Base-by-base conservation (phyloP, 2,797 vertebrate genomes). In the Hypotaenidia philippensis region DNA sequence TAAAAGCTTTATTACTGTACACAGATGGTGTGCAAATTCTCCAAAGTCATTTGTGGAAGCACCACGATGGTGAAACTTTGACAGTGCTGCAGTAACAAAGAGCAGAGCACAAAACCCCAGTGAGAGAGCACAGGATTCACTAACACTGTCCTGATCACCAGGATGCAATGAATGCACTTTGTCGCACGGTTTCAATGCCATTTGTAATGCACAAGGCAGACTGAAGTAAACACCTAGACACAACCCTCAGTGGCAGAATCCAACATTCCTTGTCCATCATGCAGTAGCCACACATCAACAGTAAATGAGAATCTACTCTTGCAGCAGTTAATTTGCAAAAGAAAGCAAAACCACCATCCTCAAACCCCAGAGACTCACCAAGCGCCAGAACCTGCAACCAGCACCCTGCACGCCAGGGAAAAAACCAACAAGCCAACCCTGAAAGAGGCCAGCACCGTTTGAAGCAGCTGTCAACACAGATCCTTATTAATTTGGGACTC, bases 21-120 rank as follows among this genome's bases (percentile, higher is more conserved):
- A 34, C 94, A 97, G 96, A 97, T 94, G 96, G 96, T 19, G 77
- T 36, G 78, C 96, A 95, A 95, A 90, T 86, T 93, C 82, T 83
- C 71, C 32, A 59, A 89, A 93, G 91, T 29, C 40, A 94, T 91
- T 88, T 5, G 26, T 44, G 89, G 70, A 82, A 87, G 71, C 66
- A 66, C 63, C 92, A 80, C 10, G 32, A 61, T 31, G 56, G 89
- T 68, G 85, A 93, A 90, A 50, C 55, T 32, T 31, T 26, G 78
- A 65, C 63, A 68, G 25, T 22, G 40, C 69, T 0, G 0, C 57
- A 78, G 7, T 34, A 74, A 91, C 74, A 79, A 82, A 91, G 45
- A 47, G 83, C 2, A 44, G 41, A 88, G 83, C 2, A 76, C 63
- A 84, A 88, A 90, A 77, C 4, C 36, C 63, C 66, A 69, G 74